Base-by-base conservation (phyloP, 2,888 invertebrate species). In the Tuberolachnus salignus region DNA sequence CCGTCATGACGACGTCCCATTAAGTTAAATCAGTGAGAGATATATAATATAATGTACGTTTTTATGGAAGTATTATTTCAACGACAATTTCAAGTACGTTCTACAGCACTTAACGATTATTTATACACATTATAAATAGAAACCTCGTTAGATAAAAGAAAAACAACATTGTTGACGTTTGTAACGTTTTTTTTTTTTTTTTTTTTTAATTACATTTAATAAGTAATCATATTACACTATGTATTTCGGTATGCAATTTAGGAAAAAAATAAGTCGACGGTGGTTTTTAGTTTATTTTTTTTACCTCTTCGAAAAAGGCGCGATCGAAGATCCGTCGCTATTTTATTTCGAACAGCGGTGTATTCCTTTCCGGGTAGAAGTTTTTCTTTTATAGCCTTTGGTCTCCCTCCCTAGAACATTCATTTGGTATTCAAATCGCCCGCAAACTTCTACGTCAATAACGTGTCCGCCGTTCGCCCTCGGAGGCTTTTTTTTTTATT, bases 391-490 rank as follows among this genome's bases (percentile, higher is more conserved):
- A 34, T 61, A 34, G n/a, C 19, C 34, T 19, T 55, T 63, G 3
- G n/a, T 53, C 13, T 8, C n/a, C 14, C 21, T 46, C 14, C 34
- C 34, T 6, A 34, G n/a, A 64, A 53, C 73, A 64, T 74, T 78
- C 34, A 78, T 78, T 78, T 69, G 78, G 69, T 78, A 78, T 78
- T 78, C 78, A 78, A 78, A 78, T 78, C 59, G 34, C 34, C 49
- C 14, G 59, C 51, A 21, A 59, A 51, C n/a, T 69, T 59, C 69
- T 51, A 69, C 78, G 59, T 69, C 57, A 59, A 69, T 69, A 61
- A 78, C 78, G 49, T 51, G 42, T 34, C 14, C 19, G 3, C 51
- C 19, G 34, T 21, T 51, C 57, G 11, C 42, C 42, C 51, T 34
- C 42, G 14, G 26, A 26, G 59, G 42, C 21, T 59, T 61, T 34